phyloP scores from a whole-genome alignment of 1,140 invertebrate genomes.

The Drosophila pachea region DNA sequence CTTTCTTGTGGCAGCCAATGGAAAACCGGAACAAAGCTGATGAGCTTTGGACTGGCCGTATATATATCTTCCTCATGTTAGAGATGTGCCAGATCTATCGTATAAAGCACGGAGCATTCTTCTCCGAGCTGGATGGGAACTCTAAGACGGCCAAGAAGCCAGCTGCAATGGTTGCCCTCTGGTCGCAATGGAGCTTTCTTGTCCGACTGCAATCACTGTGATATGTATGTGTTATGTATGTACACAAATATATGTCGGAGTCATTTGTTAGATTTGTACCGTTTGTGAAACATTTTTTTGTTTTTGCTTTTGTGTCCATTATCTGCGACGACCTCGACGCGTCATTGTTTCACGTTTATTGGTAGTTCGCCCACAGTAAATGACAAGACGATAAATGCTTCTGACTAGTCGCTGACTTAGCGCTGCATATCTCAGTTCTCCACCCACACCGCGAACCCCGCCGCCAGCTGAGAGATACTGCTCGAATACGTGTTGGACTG shows the following conservation, averaged over 20 bases:
- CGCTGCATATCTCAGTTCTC: slow-evolving; percentile 2
- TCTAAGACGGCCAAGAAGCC: background rate
- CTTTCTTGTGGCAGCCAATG: slow-evolving; percentile 24
- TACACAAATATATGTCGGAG: background rate
- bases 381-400: slow-evolving; percentile 13
- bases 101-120: no score
- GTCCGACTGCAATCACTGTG: slow-evolving; percentile 21
- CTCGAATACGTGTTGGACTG: background rate
- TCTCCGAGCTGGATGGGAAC: slow-evolving; percentile 7
- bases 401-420: slow-evolving; percentile 26
- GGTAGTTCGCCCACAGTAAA: slow-evolving; percentile 17
- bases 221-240: background rate
- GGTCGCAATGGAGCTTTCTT: slow-evolving; percentile 35
- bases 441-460: background rate
- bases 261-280: slow-evolving; percentile 30
- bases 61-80: no score
- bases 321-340: slow-evolving; percentile 28
- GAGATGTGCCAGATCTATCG: background rate
- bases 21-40: slow-evolving; percentile 55
- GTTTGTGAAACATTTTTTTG: slow-evolving; percentile 21
- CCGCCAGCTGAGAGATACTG: slow-evolving; percentile 19
- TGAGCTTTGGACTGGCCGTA: slow-evolving; percentile 27
- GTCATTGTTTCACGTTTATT: slow-evolving; percentile 16
- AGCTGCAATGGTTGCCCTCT: slow-evolving; percentile 14
- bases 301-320: slow-evolving; percentile 1